These are phyloP conservation scores for Picus viridis DNA, from an alignment of 2,797 vertebrate genomes.

Conservation along the genomic window DNA sequence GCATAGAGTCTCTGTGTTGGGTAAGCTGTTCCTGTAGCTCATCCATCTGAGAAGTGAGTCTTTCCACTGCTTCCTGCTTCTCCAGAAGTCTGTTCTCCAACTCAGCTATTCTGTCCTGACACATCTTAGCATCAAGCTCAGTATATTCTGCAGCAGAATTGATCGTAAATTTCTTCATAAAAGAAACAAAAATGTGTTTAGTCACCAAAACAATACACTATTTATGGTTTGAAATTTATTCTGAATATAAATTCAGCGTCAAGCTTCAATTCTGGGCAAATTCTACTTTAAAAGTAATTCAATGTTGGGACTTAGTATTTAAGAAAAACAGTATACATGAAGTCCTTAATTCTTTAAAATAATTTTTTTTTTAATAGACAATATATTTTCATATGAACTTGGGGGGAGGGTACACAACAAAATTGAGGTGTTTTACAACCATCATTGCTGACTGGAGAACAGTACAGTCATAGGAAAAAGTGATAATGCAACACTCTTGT, in stretches of 20 bases:
- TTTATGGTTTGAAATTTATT: background rate
- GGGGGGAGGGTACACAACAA: background rate
- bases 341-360: background rate
- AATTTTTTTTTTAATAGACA: too few species aligned
- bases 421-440: too few species aligned
- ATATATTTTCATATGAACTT: background rate
- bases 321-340: background rate
- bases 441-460: too few species aligned
- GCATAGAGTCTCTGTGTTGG: conserved; percentile 49
- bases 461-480: too few species aligned
- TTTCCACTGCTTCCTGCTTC: conserved; percentile 30
- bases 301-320: background rate
- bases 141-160: conserved; percentile 32
- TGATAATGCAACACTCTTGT: background rate
- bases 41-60: background rate
- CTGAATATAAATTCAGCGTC: background rate
- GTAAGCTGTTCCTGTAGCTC: conserved; percentile 66
- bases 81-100: conserved; percentile 63
- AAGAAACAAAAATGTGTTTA: background rate
- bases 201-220: background rate
- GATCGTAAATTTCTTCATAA: conserved; percentile 67
- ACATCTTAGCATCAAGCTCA: conserved; percentile 24
- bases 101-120: background rate
- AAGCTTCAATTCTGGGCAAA: background rate
- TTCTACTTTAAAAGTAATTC: background rate